Percentiles rank a stretch among this genome's conserved stretches.
Conservation (phyloP, 2,797 vertebrate genomes). For the Anguilla obscura region DNA sequence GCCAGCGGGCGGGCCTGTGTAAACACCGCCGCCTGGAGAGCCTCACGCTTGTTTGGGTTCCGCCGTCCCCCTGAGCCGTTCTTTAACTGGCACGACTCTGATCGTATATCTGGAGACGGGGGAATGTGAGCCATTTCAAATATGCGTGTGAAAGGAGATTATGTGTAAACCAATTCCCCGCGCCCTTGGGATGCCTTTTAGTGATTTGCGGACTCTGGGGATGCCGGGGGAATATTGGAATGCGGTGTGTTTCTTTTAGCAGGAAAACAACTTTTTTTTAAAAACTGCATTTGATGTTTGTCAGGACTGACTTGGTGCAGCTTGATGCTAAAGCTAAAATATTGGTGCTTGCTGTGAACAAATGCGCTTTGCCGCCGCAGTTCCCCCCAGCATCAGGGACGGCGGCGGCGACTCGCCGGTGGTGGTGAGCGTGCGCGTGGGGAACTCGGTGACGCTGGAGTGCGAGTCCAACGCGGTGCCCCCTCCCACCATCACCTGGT, state of each 20-base stretch:
- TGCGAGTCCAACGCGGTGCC: constrained; percentile 92
- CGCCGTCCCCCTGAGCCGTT: neutral
- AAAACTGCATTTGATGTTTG: neutral
- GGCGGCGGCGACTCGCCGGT: constrained; percentile 73
- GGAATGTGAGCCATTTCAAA: constrained; percentile 28
- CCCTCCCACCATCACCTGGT: constrained; percentile 88
- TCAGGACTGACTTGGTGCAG: constrained; percentile 8
- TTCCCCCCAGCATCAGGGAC: constrained; percentile 91
- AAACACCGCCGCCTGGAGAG: constrained; percentile 21
- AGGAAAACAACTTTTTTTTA: neutral
- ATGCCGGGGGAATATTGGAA: constrained; percentile 5
- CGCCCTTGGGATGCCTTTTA: constrained; percentile 18
- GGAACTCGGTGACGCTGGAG: constrained; percentile 73
- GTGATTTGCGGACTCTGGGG: neutral
- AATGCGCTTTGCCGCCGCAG: constrained; percentile 59
- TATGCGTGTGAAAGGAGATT: constrained; percentile 25
- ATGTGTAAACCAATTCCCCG: constrained; percentile 19
- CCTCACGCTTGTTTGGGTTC: constrained; percentile 25
- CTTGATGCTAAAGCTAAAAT: neutral
- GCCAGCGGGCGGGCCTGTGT: neutral
- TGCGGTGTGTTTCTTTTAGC: constrained; percentile 18
- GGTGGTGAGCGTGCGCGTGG: constrained; percentile 77
- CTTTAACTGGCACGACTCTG: constrained; percentile 2
- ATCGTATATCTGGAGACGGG: neutral
- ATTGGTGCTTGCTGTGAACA: neutral